Evolutionary conservation across 2,888 invertebrate species (phyloP), one percentile per base, ranked within the genome.

Genomic region (Mactromeris polynyma): DNA sequence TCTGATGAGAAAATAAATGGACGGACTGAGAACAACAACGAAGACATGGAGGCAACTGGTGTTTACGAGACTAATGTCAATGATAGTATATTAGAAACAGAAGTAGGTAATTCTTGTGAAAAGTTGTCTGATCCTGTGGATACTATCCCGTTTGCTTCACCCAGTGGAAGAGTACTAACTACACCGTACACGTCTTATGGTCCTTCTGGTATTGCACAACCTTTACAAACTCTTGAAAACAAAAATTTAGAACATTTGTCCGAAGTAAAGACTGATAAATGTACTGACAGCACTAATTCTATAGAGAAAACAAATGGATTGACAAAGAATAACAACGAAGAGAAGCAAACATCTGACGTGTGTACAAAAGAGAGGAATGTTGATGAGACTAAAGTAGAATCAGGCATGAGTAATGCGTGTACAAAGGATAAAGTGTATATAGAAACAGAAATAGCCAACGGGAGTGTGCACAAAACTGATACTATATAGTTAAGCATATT

Each of bases 101-200:
- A 11, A 2, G 26, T 26, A 58, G 77, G 82, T 7, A 87, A 82
- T 36, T 21, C 31, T n/a, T 81, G 69, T n/a, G 81, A 84, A 1
- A 77, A 58, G 81, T 38, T 85, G 14, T 36, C 80, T 51, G 88
- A 86, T 26, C 46, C 85, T 42, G 87, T 80, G 19, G 88, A 89
- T 78, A 85, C 81, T 11, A 81, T 88, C 21, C 4, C 38, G 21
- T 88, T 58, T 85, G 79, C 33, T 26, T 58, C 51, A 36, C 84
- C 46, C 26, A 42, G 79, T 86, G 88, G 88, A 0, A 86, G 85
- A 82, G 85, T 81, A 6, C 73, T 79, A 7, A 90, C 88, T n/a
- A 86, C 64, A 79, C 86, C 89, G 1, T 17, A 64, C 11, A 73
- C 14, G 36, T 17, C 17, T 33, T 1, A 4, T 33, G 36, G 21